phyloP scores from a whole-genome alignment of 2,888 invertebrate genomes.

The Galeruca laticollis region DNA sequence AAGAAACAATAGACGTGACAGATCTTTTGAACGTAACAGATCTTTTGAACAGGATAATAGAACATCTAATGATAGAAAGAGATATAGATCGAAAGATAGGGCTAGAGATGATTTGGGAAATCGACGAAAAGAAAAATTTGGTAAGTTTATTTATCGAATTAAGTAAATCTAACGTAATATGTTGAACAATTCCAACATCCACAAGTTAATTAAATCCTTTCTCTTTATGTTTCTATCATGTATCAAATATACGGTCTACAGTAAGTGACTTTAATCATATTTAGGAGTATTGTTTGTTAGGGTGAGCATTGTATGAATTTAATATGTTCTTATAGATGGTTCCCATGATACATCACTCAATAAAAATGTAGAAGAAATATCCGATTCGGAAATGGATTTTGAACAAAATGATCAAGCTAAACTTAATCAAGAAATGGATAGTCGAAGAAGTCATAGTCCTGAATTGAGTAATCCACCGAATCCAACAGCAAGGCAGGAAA shows the following conservation, averaged over 20 bases:
- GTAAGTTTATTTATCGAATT: not conserved
- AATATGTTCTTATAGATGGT: not conserved
- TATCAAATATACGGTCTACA: too few relatives aligned
- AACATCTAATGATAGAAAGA: not conserved
- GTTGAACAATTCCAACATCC: too few relatives aligned
- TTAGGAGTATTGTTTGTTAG: too few relatives aligned
- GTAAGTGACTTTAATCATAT: too few relatives aligned
- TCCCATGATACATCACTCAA: not conserved
- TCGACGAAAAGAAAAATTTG: constrained; percentile 5
- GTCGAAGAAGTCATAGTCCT: constrained; percentile 40
- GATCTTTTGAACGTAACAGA: constrained; percentile 21
- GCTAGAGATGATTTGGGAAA: constrained; percentile 15
- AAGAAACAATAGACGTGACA: constrained; percentile 17
- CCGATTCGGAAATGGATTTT: constrained; percentile 52
- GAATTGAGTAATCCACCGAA: constrained; percentile 47
- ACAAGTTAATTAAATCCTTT: too few relatives aligned
- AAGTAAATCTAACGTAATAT: too few relatives aligned
- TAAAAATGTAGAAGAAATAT: constrained; percentile 19
- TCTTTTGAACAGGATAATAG: constrained; percentile 5
- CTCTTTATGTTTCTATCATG: too few relatives aligned
- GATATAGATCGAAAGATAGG: constrained; percentile 18
- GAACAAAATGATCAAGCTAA: constrained; percentile 41
- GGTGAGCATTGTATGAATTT: too few relatives aligned
- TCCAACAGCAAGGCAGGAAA: constrained; percentile 38
- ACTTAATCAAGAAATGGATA: constrained; percentile 30